phyloP scores from a whole-genome alignment of 1,140 invertebrate genomes.

The Sipha flava region DNA sequence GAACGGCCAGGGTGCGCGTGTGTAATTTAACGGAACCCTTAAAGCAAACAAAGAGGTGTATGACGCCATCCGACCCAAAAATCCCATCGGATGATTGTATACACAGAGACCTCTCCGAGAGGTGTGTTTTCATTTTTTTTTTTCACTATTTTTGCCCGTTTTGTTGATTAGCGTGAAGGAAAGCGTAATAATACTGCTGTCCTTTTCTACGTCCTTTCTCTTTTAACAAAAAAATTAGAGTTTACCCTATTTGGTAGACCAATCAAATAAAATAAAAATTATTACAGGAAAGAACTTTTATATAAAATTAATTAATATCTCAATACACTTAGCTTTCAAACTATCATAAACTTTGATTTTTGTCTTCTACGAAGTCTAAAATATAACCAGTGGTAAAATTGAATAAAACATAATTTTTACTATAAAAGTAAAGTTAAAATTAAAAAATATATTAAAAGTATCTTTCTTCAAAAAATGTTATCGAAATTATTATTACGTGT shows the following conservation, averaged over 20 bases:
- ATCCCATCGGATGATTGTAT: neutral
- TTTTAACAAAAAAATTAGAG: neutral
- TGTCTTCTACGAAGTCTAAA: too few relatives aligned
- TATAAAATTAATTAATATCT: too few relatives aligned
- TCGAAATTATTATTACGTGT: too few relatives aligned
- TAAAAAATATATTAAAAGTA: too few relatives aligned
- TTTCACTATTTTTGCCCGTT: neutral
- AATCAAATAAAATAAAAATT: neutral
- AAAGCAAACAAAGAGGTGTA: slow-evolving; percentile 5
- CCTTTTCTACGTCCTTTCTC: neutral
- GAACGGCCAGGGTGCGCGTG: neutral
- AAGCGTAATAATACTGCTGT: neutral
- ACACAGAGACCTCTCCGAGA: neutral
- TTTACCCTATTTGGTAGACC: neutral
- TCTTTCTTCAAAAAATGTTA: too few relatives aligned
- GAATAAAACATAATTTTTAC: too few relatives aligned
- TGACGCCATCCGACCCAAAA: neutral
- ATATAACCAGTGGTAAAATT: too few relatives aligned
- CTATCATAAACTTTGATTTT: too few relatives aligned
- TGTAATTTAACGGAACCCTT: slow-evolving; percentile 5
- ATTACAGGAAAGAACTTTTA: too few relatives aligned
- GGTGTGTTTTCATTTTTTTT: neutral
- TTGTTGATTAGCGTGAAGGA: neutral
- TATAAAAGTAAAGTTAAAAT: too few relatives aligned
- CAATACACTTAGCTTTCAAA: too few relatives aligned